Percentiles rank a stretch among this genome's conserved stretches.
Evolutionary conservation across 2,888 invertebrate species (phyloP).

Genomic region (Limnephilus lunatus): DNA sequence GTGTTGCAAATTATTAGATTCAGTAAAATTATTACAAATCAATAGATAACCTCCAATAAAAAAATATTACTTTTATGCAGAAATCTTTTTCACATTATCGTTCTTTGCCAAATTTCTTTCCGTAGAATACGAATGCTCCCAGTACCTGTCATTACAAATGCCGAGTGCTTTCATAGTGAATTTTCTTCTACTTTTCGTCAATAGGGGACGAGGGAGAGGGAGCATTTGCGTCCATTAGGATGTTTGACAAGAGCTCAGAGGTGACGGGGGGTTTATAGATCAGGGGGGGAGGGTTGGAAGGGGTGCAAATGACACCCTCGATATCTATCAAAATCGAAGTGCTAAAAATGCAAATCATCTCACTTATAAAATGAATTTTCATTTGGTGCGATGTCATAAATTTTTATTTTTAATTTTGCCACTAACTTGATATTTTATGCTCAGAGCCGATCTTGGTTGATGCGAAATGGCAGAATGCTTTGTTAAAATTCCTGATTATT

Average conservation of each 20-base stretch:
- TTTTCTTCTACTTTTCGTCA: constrained; percentile 17
- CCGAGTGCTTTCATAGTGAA: constrained; percentile 9
- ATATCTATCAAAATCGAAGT: constrained; percentile 21
- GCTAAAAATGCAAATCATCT: constrained; percentile 39
- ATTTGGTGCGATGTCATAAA: not conserved
- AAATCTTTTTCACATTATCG: not conserved
- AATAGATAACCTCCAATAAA: not conserved
- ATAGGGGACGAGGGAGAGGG: not conserved
- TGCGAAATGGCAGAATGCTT: not conserved
- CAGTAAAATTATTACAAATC: not conserved
- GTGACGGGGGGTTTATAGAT: constrained; percentile 32
- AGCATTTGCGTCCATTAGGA: constrained; percentile 59
- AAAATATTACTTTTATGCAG: not conserved
- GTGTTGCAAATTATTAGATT: not conserved
- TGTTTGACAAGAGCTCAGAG: constrained; percentile 54
- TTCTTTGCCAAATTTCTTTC: not conserved
- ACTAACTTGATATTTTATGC: not conserved
- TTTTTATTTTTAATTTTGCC: not conserved
- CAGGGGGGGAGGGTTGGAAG: constrained; percentile 27
- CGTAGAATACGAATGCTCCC: not conserved
- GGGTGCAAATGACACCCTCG: constrained; percentile 29
- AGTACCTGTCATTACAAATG: not conserved
- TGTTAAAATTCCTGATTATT: not conserved
- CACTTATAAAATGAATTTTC: constrained; percentile 11
- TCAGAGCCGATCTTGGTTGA: not conserved